Percentiles rank a stretch among this genome's conserved stretches.
These are phyloP conservation scores for Carassius carassius DNA, from an alignment of 2,113 vertebrate species.

Conservation along the genomic window DNA sequence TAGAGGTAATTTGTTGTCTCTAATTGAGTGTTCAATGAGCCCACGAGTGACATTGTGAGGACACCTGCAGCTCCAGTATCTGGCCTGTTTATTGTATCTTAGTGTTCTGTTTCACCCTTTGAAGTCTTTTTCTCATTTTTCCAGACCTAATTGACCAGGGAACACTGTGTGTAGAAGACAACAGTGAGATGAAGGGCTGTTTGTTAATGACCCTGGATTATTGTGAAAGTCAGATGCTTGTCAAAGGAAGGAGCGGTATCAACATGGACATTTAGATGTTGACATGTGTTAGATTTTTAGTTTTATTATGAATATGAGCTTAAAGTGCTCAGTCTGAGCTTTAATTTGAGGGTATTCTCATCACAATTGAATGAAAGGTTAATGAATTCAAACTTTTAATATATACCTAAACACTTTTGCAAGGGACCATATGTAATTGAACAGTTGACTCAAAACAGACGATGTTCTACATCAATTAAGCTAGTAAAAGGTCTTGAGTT, in stretches of 20 bases:
- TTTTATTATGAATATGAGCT: too few relatives aligned
- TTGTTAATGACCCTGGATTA: conserved; percentile 26
- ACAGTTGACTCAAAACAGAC: too few relatives aligned
- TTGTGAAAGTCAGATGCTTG: conserved; percentile 14
- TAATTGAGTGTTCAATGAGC: conserved; percentile 50
- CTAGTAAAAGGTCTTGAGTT: too few relatives aligned
- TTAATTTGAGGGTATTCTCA: too few relatives aligned
- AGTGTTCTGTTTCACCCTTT: conserved; percentile 42
- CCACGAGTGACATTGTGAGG: conserved; percentile 49
- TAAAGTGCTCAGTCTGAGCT: too few relatives aligned
- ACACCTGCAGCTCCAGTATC: conserved; percentile 55
- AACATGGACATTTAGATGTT: not conserved
- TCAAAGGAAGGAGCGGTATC: not conserved
- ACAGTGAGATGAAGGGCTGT: not conserved
- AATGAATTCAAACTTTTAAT: too few relatives aligned
- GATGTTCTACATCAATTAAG: too few relatives aligned
- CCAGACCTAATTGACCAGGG: conserved; percentile 47
- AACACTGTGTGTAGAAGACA: not conserved
- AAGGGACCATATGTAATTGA: too few relatives aligned
- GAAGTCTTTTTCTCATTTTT: conserved; percentile 53
- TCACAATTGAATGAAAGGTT: too few relatives aligned
- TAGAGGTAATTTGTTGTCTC: conserved; percentile 43
- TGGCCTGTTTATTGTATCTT: conserved; percentile 41
- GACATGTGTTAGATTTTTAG: not conserved
- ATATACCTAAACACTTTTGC: too few relatives aligned